Evolutionary conservation across 2,888 invertebrate genomes (phyloP), one percentile per base, ranked within the genome.

Genomic region (Seira sanloemensis): DNA sequence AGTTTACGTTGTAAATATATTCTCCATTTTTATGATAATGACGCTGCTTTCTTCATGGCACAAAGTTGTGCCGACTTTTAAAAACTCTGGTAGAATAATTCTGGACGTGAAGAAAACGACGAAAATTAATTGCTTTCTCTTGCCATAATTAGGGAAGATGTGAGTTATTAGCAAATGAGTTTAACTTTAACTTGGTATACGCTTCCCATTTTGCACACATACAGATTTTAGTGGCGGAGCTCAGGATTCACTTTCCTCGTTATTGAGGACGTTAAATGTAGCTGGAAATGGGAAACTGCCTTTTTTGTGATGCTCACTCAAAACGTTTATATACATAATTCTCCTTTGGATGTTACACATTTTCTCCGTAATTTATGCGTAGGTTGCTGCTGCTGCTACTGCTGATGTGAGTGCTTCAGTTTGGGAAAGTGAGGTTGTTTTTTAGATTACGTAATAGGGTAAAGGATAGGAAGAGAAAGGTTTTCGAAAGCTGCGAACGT

Each of bases 151-250:
- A 82, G 76, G 72, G 71, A 72, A 72, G 69, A 82, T 65, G 76
- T 50, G 82, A 82, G 82, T 77, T 77, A 77, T 82, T 77, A 82
- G 71, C 26, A 82, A 82, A 82, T 77, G 77, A 82, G 77, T 77
- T 82, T 82, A 82, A 71, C 65, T 73, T 72, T 50, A n/a, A n/a
- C n/a, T n/a, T n/a, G n/a, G n/a, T n/a, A n/a, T n/a, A n/a, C n/a
- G n/a, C n/a, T n/a, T n/a, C n/a, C n/a, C n/a, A n/a, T n/a, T n/a
- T n/a, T n/a, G n/a, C n/a, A n/a, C n/a, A n/a, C n/a, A n/a, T n/a
- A n/a, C n/a, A n/a, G n/a, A n/a, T n/a, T n/a, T n/a, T n/a, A n/a
- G n/a, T n/a, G n/a, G n/a, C n/a, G n/a, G n/a, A n/a, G n/a, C n/a
- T n/a, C n/a, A n/a, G n/a, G n/a, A n/a, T n/a, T n/a, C n/a, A n/a